These are phyloP conservation scores for Ceratina calcarata DNA, from an alignment of 1,140 invertebrate genomes.

Conservation along the genomic window DNA sequence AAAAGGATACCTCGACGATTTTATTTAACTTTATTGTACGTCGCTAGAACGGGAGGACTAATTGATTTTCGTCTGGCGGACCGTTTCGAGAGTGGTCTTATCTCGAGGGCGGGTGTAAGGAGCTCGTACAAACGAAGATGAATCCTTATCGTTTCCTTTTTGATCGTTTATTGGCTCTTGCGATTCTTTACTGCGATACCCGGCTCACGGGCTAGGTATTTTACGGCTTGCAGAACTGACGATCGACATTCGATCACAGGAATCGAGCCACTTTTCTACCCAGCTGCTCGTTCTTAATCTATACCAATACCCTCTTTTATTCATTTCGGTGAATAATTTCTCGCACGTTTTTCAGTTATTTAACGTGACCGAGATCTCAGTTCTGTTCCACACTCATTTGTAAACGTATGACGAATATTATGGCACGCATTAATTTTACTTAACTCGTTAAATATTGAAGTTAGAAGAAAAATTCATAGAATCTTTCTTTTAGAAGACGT, in stretches of 20 bases:
- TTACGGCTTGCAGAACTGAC: not conserved
- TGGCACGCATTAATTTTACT: too few species aligned
- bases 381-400: too few species aligned
- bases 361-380: not conserved
- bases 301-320: not conserved
- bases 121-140: not conserved
- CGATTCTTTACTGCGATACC: constrained; percentile 22
- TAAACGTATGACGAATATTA: too few species aligned
- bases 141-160: constrained; percentile 1
- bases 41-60: not conserved
- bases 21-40: not conserved
- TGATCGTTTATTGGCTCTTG: constrained; percentile 7
- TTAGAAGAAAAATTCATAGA: too few species aligned
- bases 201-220: constrained; percentile 3
- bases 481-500: too few species aligned
- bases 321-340: not conserved
- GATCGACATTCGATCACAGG: constrained; percentile 5
- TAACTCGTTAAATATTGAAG: too few species aligned
- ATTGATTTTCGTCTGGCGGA: not conserved
- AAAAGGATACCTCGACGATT: not conserved
- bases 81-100: not conserved
- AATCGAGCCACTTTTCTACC: not conserved
- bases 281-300: not conserved
- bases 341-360: not conserved
- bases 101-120: not conserved